Evolutionary conservation across 2,113 vertebrate genomes (phyloP), one percentile per base, ranked within the genome.

Genomic region (Bubo bubo): DNA sequence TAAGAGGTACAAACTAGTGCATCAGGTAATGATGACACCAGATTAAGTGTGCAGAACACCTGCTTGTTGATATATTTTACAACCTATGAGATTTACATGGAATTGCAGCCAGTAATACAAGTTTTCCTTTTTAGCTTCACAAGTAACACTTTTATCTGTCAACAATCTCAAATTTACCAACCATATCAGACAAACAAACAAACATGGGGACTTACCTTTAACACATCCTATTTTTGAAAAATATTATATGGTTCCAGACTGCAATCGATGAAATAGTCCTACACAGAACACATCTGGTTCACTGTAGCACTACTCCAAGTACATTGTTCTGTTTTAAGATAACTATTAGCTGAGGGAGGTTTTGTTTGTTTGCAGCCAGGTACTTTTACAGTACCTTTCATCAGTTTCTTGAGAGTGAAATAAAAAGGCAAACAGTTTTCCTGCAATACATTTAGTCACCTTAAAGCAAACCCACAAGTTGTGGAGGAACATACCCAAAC

Each of bases 191-290:
- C 39, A 62, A 73, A 73, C 14, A 50, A 8, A 14, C 28, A 50
- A 5, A 19, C 1, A 14, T 0, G 0, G 12, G 10, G 26, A 59
- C 23, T 70, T 68, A 22, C 0, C n/a, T 47, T 41, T 52, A 64
- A n/a, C 5, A 47, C 6, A 56, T n/a, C 32, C 66, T n/a, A 14
- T 22, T 83, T 84, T 22, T 28, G 32, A 47, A 41, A 60, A 56
- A 37, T 12, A 43, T 8, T 49, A 43, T 30, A 22, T 17, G 6
- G 23, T 45, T 87, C 70, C 34, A 73, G 41, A 37, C 12, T 14
- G 14, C 15, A 15, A 81, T 15, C 34, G 56, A 66, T 23, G 19
- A 53, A 59, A 77, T 3, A 58, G 16, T 47, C 45, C 64, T 59
- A 68, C 64, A 64, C 50, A 87, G 50, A 64, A 43, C 45, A 23